Percentiles rank a stretch among this genome's conserved stretches.
Conservation (phyloP, 2,113 vertebrate genomes). For the Recurvirostra avosetta region DNA sequence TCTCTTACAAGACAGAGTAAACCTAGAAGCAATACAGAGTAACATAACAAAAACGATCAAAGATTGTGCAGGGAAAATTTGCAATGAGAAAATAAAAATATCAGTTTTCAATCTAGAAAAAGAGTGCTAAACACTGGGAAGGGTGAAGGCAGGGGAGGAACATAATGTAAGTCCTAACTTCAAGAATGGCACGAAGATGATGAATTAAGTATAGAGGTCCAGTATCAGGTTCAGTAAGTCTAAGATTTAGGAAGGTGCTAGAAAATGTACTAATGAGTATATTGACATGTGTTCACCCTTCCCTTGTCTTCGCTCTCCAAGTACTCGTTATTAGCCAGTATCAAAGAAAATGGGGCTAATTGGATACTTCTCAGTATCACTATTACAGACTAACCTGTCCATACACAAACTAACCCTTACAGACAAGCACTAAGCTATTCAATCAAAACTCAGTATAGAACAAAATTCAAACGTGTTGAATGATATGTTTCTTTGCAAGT, state of each 20-base stretch:
- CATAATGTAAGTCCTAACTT: background rate
- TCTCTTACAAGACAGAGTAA: background rate
- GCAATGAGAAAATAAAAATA: background rate
- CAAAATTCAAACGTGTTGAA: background rate
- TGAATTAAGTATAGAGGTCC: background rate
- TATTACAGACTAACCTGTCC: background rate
- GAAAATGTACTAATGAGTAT: background rate
- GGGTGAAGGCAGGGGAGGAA: background rate
- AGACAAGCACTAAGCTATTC: background rate
- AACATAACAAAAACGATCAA: background rate
- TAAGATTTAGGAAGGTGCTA: background rate
- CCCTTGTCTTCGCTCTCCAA: background rate
- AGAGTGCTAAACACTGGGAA: background rate
- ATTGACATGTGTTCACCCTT: fast-evolving
- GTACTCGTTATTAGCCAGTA: background rate
- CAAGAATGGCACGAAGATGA: background rate
- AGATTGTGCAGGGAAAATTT: background rate
- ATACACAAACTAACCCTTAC: background rate
- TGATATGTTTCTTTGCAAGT: background rate
- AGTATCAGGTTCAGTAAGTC: background rate
- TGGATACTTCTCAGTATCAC: background rate
- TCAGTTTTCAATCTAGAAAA: background rate
- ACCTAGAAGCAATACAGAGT: background rate
- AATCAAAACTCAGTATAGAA: background rate
- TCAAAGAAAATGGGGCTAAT: background rate